Evolutionary conservation across 2,888 invertebrate genomes (phyloP).

Genomic region (Troilus luridus): DNA sequence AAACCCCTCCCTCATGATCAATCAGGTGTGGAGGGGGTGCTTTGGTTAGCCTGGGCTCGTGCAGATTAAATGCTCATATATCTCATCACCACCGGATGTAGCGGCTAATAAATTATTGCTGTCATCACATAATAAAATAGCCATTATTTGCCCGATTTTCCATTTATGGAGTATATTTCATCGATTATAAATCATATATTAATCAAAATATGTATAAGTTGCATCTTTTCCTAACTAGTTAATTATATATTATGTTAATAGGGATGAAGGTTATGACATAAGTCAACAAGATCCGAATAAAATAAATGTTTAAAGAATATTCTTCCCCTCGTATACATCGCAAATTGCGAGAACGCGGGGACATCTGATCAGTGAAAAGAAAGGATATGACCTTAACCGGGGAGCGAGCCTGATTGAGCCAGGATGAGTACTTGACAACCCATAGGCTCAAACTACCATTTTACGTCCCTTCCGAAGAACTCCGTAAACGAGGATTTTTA

Average conservation of each 20-base stretch:
- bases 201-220: background rate
- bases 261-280: too few relatives aligned
- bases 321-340: too few relatives aligned
- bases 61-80: constrained; percentile 43
- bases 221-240: background rate
- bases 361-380: too few relatives aligned
- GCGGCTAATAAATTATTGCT: background rate
- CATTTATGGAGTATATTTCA: background rate
- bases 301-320: too few relatives aligned
- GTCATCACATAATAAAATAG: background rate
- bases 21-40: background rate
- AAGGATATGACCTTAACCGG: too few relatives aligned
- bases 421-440: too few relatives aligned
- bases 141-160: background rate
- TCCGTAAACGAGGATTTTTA: too few relatives aligned
- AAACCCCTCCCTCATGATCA: background rate
- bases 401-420: too few relatives aligned
- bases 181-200: background rate
- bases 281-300: too few relatives aligned
- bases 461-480: too few relatives aligned
- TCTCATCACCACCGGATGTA: constrained; percentile 7
- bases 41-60: background rate
- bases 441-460: too few relatives aligned
- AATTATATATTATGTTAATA: background rate
- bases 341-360: too few relatives aligned